A percentile compares a stretch with the other conserved stretches of the same genome.
Evolutionary conservation across 2,797 vertebrate species (phyloP).

Genomic region (Anguilla anguilla): DNA sequence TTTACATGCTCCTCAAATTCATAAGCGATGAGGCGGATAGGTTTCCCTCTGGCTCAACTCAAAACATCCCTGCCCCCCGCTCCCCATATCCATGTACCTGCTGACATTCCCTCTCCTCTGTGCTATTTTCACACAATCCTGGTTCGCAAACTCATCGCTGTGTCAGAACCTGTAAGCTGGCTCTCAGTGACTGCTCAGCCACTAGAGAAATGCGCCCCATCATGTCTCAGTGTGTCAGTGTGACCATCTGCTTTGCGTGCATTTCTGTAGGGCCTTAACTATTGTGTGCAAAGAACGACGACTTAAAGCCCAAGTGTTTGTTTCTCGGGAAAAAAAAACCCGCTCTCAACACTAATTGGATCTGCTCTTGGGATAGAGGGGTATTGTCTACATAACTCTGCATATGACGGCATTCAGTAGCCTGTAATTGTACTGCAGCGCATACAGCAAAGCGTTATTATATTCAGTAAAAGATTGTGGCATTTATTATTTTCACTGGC

Average conservation of each 20-base stretch:
- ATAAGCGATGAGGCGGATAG: not conserved
- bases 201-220: not conserved
- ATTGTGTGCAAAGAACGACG: not conserved
- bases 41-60: not conserved
- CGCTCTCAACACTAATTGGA: conserved; percentile 14
- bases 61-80: not conserved
- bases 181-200: not conserved
- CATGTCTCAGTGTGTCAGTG: not conserved
- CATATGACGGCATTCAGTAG: not conserved
- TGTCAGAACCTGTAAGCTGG: not conserved
- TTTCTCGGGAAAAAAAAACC: conserved; percentile 15
- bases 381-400: not conserved
- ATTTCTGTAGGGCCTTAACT: not conserved
- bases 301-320: not conserved
- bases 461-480: conserved; percentile 3
- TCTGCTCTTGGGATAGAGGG: not conserved
- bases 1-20: not conserved
- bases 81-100: not conserved
- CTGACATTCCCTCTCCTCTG: not conserved
- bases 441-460: not conserved
- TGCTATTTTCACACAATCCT: not conserved
- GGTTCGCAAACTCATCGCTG: not conserved
- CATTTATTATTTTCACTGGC: conserved; percentile 15
- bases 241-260: not conserved
- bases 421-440: conserved; percentile 5